Base-by-base conservation (phyloP, 1,140 invertebrate genomes). In the Drosophila sproati region DNA sequence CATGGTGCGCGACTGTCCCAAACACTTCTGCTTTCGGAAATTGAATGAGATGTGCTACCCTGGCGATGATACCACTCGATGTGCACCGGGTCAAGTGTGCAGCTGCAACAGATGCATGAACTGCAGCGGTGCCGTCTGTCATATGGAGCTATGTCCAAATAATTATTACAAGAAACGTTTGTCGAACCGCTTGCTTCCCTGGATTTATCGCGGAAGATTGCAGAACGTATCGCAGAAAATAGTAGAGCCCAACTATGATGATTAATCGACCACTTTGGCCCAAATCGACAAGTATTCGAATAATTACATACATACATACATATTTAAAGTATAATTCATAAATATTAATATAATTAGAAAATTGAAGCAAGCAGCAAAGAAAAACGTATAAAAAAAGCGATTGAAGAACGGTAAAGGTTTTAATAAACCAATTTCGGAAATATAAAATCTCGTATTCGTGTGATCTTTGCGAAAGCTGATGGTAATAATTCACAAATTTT, bases 251-350 rank as follows among this genome's bases (percentile, higher is more conserved):
- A 43, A 43, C n/a, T 43, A 43, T 43, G 39, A 43, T n/a, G 10
- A 43, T 43, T 43, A 43, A 4, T 43, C 3, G 0, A 43, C 39
- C 10, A 43, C 39, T 43, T 43, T 0, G 10, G 10, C 39, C 8
- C 10, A 41, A 10, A 8, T 41, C 7, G 39, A 41, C 39, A 2
- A n/a, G 39, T 43, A 4, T n/a, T 43, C 3, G 1, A n/a, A n/a
- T n/a, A 41, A 8, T 10, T n/a, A 43, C 39, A 43, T 43, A 43
- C 37, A 8, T 39, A 8, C 10, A 43, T 43, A 41, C 8, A 10
- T 41, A 41, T 41, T 41, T n/a, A 43, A n/a, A n/a, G 39, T n/a
- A 43, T n/a, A n/a, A n/a, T n/a, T 43, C n/a, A 43, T 43, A 43
- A 43, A 43, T 43, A 43, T 43, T 43, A 4, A 43, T n/a, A 3